phyloP scores from a whole-genome alignment of 2,113 vertebrate genomes.

The Bufo bufo region DNA sequence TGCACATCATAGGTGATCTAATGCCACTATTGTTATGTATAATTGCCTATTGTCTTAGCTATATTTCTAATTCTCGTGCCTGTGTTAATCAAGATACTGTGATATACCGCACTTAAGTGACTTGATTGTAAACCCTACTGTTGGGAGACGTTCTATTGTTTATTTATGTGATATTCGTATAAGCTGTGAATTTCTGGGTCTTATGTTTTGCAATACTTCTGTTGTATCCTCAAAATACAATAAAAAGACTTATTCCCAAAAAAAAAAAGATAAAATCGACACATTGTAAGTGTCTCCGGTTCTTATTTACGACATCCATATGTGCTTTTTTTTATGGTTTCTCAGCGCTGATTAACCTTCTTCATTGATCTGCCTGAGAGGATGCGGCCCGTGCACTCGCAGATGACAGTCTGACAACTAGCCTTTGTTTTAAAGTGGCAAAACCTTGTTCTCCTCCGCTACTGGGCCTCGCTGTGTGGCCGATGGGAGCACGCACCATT shows the following conservation, averaged over 20 bases:
- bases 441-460: background rate
- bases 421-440: slow-evolving; percentile 34
- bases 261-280: background rate
- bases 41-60: no score
- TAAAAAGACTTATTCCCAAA: background rate
- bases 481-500: background rate
- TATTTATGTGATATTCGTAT: no score
- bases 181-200: no score
- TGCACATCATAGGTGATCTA: no score
- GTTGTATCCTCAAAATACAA: no score
- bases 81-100: no score
- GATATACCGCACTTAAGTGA: no score
- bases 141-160: no score
- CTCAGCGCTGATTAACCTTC: slow-evolving; percentile 39
- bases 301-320: slow-evolving; percentile 28
- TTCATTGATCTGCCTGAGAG: slow-evolving; percentile 34
- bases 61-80: no score
- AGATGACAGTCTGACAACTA: slow-evolving; percentile 32
- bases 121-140: no score
- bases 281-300: background rate
- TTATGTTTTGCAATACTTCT: no score
- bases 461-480: slow-evolving; percentile 10
- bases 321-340: slow-evolving; percentile 19
- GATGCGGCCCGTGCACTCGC: background rate
- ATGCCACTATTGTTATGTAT: no score